These are phyloP conservation scores for Acrobasis repandana DNA, from an alignment of 2,888 invertebrate species.

Conservation along the genomic window DNA sequence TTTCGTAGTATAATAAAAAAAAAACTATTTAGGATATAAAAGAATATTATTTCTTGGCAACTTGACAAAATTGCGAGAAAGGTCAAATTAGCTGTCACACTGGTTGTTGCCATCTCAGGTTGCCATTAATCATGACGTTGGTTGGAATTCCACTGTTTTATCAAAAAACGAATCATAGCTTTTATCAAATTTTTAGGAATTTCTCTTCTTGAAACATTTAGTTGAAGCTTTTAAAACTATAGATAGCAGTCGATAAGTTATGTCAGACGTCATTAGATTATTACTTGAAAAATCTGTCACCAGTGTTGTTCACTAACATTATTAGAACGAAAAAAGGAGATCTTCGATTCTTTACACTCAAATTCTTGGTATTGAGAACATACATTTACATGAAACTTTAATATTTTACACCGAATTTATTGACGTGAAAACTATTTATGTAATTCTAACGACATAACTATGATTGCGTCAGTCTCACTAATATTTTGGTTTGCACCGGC, in stretches of 20 bases:
- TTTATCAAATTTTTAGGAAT: too few species aligned
- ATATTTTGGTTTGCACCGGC: constrained; percentile 17
- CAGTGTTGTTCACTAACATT: too few species aligned
- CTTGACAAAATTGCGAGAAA: constrained; percentile 11
- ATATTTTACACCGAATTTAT: neutral
- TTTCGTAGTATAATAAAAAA: too few species aligned
- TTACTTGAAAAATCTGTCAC: too few species aligned
- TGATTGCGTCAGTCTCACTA: neutral
- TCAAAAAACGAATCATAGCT: neutral
- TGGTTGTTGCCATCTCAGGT: neutral
- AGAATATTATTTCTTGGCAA: constrained; percentile 5
- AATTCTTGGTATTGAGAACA: too few species aligned
- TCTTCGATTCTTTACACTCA: too few species aligned
- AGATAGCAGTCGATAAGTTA: too few species aligned
- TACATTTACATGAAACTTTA: too few species aligned
- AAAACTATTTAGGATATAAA: neutral
- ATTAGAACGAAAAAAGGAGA: too few species aligned
- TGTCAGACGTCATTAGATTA: too few species aligned
- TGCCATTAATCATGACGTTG: constrained; percentile 4
- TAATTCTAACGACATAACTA: neutral
- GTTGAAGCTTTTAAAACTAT: too few species aligned
- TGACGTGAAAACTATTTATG: neutral
- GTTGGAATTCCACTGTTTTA: neutral
- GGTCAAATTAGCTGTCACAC: constrained; percentile 6
- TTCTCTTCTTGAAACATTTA: too few species aligned